Evolutionary conservation across 2,113 vertebrate genomes (phyloP).

Genomic region (Spea multiplicata): DNA sequence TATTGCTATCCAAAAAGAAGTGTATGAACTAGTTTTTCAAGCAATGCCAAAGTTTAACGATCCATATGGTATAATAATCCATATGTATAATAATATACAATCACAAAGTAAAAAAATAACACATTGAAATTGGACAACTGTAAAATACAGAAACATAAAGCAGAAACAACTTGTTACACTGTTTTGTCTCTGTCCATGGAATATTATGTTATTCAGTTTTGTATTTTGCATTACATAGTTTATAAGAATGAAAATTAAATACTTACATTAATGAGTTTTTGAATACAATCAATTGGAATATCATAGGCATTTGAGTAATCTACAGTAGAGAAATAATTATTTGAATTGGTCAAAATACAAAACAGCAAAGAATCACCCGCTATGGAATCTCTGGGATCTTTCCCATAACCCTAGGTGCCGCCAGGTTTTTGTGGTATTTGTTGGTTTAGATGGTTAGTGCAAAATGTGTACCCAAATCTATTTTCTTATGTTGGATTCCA

Average conservation of each 20-base stretch:
- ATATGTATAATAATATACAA: too few relatives aligned
- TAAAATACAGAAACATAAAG: not conserved
- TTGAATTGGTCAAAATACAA: not conserved
- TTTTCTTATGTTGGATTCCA: not conserved
- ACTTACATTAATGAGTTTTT: constrained; percentile 4
- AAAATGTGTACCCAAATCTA: not conserved
- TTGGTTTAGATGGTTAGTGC: not conserved
- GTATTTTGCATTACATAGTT: not conserved
- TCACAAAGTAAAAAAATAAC: not conserved
- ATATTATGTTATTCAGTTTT: not conserved
- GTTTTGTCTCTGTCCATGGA: not conserved
- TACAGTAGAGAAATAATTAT: not conserved
- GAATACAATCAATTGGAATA: not conserved
- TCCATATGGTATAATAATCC: not conserved
- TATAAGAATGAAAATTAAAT: not conserved
- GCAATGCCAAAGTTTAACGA: not conserved
- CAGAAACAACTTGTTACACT: not conserved
- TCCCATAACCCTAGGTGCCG: not conserved
- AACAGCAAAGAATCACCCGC: not conserved
- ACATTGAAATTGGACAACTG: not conserved
- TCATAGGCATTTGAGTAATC: not conserved
- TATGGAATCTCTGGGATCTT: not conserved
- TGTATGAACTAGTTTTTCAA: not conserved
- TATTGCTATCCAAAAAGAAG: not conserved
- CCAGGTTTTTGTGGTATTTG: not conserved